Percentiles rank a stretch among this genome's conserved stretches.
phyloP scores from a whole-genome alignment of 2,888 invertebrate species.

The Caenorhabditis doughertyi region DNA sequence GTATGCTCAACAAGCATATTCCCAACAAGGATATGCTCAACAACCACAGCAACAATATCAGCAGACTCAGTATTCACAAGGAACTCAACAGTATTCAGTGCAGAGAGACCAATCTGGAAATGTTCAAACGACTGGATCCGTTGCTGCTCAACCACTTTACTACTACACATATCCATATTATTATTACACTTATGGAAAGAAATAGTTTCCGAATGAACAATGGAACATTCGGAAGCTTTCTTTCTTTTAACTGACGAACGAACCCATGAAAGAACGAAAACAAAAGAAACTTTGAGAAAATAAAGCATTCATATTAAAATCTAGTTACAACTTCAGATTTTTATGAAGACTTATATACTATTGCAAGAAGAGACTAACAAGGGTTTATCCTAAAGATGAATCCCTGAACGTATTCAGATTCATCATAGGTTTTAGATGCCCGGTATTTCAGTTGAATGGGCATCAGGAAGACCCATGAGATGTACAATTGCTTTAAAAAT shows the following conservation, averaged over 20 bases:
- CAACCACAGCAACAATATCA: slow-evolving; percentile 38
- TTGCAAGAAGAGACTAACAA: too few species aligned
- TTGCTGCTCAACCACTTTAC: slow-evolving; percentile 62
- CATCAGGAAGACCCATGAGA: too few species aligned
- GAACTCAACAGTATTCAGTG: slow-evolving; percentile 26
- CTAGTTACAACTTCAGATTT: background rate
- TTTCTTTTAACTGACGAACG: background rate
- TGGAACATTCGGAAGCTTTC: background rate
- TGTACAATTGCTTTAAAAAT: too few species aligned
- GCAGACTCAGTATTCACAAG: slow-evolving; percentile 50
- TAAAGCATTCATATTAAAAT: background rate
- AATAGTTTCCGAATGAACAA: slow-evolving; percentile 30
- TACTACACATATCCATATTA: slow-evolving; percentile 68
- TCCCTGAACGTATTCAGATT: too few species aligned
- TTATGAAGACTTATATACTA: too few species aligned
- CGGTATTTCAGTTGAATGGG: too few species aligned
- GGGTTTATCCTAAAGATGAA: too few species aligned
- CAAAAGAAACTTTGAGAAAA: slow-evolving; percentile 18
- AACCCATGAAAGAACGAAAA: background rate
- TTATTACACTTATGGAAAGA: slow-evolving; percentile 66
- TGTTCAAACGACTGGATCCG: slow-evolving; percentile 40
- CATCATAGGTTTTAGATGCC: too few species aligned
- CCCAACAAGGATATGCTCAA: slow-evolving; percentile 30
- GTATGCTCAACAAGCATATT: slow-evolving; percentile 27
- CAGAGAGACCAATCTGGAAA: slow-evolving; percentile 34